Percentiles rank a stretch among this genome's conserved stretches.
Conservation (phyloP, 1,140 invertebrate genomes). For the Octopus sinensis region DNA sequence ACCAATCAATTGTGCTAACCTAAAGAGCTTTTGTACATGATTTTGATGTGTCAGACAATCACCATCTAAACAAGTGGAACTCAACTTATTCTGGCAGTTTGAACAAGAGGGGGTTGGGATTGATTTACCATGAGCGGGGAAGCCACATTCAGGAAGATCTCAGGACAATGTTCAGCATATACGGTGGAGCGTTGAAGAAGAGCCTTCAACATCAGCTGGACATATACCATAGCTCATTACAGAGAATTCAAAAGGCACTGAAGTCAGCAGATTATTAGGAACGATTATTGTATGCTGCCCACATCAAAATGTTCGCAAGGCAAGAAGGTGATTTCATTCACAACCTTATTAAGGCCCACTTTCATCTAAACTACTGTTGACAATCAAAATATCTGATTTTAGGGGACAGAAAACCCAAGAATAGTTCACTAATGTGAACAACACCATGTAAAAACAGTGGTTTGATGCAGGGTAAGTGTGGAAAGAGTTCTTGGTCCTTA, state of each 20-base stretch:
- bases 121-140: neutral
- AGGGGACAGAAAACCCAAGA: too few species aligned
- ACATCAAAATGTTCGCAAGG: neutral
- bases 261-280: neutral
- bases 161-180: neutral
- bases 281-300: neutral
- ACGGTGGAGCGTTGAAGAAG: neutral
- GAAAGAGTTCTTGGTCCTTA: neutral
- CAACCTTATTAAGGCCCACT: neutral
- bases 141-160: neutral
- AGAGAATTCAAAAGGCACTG: neutral
- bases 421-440: neutral
- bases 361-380: neutral
- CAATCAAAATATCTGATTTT: neutral
- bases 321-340: neutral
- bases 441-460: neutral
- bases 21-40: neutral
- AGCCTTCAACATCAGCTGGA: neutral
- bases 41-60: neutral
- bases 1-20: neutral
- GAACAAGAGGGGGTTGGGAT: neutral
- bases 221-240: neutral
- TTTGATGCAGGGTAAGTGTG: neutral
- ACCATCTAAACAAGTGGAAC: neutral
- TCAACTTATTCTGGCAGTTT: neutral